These are phyloP conservation scores for Xiphydria camelus DNA, from an alignment of 2,888 invertebrate genomes.

Conservation along the genomic window DNA sequence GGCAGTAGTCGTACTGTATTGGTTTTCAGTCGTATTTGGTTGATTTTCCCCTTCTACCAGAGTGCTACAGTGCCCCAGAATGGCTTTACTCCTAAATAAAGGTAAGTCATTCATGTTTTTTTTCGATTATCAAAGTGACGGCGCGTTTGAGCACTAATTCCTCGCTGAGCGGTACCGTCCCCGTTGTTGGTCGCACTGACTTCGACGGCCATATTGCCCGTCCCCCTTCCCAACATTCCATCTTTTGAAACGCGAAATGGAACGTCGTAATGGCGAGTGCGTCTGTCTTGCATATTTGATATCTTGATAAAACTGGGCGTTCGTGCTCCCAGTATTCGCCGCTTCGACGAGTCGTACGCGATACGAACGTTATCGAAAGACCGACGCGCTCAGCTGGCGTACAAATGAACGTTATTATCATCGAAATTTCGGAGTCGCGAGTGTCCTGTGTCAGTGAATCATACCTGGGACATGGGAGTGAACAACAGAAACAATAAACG, in stretches of 20 bases:
- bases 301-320: slow-evolving; percentile 33
- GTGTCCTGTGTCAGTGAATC: slow-evolving; percentile 39
- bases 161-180: too few relatives aligned
- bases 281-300: slow-evolving; percentile 47
- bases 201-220: slow-evolving; percentile 1
- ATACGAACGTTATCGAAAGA: background rate
- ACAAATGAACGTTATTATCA: background rate
- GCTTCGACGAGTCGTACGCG: background rate
- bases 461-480: slow-evolving; percentile 35
- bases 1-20: background rate
- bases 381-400: background rate
- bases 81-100: slow-evolving; percentile 28
- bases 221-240: slow-evolving; percentile 18
- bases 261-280: slow-evolving; percentile 48
- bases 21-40: too few relatives aligned
- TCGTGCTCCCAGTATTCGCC: slow-evolving; percentile 17
- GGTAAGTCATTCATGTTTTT: slow-evolving; percentile 23
- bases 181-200: slow-evolving; percentile 26
- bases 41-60: too few relatives aligned
- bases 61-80: too few relatives aligned
- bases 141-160: slow-evolving; percentile 10
- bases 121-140: slow-evolving; percentile 1
- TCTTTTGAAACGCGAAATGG: slow-evolving; percentile 15
- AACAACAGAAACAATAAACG: slow-evolving; percentile 33
- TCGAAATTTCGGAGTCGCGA: background rate